phyloP scores from a whole-genome alignment of 2,113 vertebrate genomes.

The Cacatua alba region DNA sequence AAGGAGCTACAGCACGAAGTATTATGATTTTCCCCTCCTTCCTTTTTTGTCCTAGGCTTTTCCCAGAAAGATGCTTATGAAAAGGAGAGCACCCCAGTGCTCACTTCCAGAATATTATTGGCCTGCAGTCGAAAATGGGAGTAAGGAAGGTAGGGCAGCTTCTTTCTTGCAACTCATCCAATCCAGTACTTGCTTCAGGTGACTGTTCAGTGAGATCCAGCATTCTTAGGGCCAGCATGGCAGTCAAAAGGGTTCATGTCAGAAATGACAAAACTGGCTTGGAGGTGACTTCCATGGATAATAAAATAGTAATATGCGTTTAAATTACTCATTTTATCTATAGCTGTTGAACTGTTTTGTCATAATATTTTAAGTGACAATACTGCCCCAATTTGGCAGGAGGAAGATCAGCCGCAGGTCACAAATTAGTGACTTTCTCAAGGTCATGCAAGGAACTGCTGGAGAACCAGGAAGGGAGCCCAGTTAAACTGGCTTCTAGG shows the following conservation, averaged over 20 bases:
- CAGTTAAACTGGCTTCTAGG: not conserved
- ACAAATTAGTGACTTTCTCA: not conserved
- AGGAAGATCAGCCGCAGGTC: not conserved
- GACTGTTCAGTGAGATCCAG: not conserved
- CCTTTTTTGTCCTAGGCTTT: not conserved
- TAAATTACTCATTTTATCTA: not conserved
- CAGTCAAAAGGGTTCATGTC: not conserved
- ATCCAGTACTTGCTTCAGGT: not conserved
- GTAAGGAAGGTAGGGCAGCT: not conserved
- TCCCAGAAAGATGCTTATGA: not conserved
- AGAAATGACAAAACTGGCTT: not conserved
- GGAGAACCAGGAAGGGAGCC: not conserved
- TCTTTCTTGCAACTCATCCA: not conserved
- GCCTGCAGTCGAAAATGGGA: not conserved
- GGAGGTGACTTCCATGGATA: not conserved
- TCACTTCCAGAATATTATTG: not conserved
- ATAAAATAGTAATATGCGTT: not conserved
- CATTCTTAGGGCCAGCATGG: accelerated
- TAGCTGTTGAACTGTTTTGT: not conserved
- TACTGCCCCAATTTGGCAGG: not conserved
- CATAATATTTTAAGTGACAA: not conserved
- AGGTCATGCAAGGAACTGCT: not conserved
- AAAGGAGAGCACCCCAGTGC: not conserved
- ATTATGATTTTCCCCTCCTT: not conserved
- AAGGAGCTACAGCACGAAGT: not conserved